A percentile compares a stretch with the other conserved stretches of the same genome.
Evolutionary conservation across 2,888 invertebrate species (phyloP).

Genomic region (Drosophila infuscata): DNA sequence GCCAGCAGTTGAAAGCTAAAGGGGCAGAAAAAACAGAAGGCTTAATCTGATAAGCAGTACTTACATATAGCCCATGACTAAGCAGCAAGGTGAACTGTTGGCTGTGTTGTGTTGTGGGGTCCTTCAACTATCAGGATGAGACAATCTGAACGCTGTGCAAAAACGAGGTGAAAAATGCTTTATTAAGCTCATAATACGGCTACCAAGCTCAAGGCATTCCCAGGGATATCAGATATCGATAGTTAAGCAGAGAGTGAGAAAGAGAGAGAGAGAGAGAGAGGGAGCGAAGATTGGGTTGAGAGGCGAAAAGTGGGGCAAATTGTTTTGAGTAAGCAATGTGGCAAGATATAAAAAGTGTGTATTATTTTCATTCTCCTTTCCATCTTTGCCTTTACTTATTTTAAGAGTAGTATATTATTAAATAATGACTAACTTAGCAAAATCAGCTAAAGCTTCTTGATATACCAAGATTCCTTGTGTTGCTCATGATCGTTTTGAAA

Average conservation of each 20-base stretch:
- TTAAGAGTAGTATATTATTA: not conserved
- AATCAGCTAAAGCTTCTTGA: not conserved
- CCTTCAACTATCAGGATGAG: constrained; percentile 52
- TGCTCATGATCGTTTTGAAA: not conserved
- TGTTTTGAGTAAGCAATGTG: not conserved
- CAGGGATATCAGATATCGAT: constrained; percentile 15
- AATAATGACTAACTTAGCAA: not conserved
- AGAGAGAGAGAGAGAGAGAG: not conserved
- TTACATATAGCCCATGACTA: constrained; percentile 53
- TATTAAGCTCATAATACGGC: constrained; percentile 8
- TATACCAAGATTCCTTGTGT: not conserved
- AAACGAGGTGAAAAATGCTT: constrained; percentile 44
- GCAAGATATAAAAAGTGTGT: not conserved
- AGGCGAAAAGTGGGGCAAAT: not conserved
- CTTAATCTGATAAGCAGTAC: constrained; percentile 63
- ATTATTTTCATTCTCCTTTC: too few species aligned
- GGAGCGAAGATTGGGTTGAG: not conserved
- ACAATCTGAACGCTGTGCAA: constrained; percentile 30
- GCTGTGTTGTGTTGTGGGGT: constrained; percentile 8
- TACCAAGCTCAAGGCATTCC: constrained; percentile 11
- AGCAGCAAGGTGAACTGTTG: constrained; percentile 52
- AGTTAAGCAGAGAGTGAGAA: not conserved
- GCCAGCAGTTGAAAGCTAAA: constrained; percentile 21
- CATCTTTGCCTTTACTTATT: not conserved
- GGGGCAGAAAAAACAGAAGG: constrained; percentile 27